Percentiles rank a stretch among this genome's conserved stretches.
phyloP scores from a whole-genome alignment of 2,888 invertebrate genomes.

The Ennomos erosarius region DNA sequence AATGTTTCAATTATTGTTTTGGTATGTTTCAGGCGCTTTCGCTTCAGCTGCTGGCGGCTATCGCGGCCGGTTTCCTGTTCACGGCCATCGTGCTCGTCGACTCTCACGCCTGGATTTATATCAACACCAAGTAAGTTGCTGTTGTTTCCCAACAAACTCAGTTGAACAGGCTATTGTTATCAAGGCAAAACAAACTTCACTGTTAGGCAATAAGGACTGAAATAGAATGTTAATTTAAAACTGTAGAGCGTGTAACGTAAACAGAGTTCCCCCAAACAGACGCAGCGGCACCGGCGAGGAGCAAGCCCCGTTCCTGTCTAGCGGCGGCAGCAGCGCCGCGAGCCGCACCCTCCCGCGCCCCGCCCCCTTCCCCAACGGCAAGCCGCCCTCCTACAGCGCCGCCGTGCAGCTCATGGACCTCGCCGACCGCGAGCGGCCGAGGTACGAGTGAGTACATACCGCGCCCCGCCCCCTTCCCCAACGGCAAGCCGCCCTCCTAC shows the following conservation, averaged over 20 bases:
- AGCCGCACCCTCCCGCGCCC: constrained; percentile 79
- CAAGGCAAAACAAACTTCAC: background rate
- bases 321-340: constrained; percentile 78
- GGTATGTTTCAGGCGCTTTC: constrained; percentile 87
- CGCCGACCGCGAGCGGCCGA: constrained; percentile 61
- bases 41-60: constrained; percentile 94
- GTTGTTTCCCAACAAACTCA: too few relatives aligned
- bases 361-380: constrained; percentile 88
- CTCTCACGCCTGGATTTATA: constrained; percentile 98
- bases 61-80: constrained; percentile 94
- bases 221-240: too few relatives aligned
- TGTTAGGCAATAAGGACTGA: too few relatives aligned
- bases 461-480: constrained; percentile 87
- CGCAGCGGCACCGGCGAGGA: constrained; percentile 94
- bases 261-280: constrained; percentile 65
- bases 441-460: constrained; percentile 65
- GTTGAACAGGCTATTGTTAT: background rate
- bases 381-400: constrained; percentile 83
- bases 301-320: constrained; percentile 91
- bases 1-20: too few relatives aligned
- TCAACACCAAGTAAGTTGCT: constrained; percentile 91
- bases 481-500: constrained; percentile 85
- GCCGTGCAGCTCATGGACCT: constrained; percentile 85
- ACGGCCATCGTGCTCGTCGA: constrained; percentile 97
- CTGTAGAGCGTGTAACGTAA: constrained; percentile 10